A percentile compares a stretch with the other conserved stretches of the same genome.
phyloP scores from a whole-genome alignment of 2,797 vertebrate species.

The Mus minutoides region DNA sequence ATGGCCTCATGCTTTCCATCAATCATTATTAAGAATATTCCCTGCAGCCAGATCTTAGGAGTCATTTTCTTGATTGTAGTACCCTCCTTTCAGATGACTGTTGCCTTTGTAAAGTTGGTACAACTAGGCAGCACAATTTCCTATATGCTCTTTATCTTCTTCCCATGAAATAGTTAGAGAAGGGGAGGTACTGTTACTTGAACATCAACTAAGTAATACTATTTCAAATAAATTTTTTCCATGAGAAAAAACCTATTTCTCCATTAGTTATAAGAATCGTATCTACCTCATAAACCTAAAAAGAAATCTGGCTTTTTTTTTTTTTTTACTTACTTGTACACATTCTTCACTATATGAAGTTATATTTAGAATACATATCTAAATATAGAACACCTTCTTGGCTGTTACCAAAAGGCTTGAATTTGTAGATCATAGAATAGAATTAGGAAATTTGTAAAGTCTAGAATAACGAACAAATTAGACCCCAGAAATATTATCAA shows the following conservation, averaged over 20 bases:
- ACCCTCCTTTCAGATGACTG: background rate
- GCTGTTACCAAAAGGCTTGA: background rate
- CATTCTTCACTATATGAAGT: constrained; percentile 36
- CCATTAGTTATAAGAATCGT: constrained; percentile 33
- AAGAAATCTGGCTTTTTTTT: background rate
- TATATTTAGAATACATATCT: constrained; percentile 46
- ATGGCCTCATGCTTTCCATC: background rate
- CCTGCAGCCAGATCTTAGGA: background rate
- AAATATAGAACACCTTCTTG: constrained; percentile 7
- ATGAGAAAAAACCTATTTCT: constrained; percentile 52
- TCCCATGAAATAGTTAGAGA: constrained; percentile 10
- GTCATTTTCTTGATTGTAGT: background rate
- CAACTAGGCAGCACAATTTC: background rate
- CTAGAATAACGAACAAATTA: constrained; percentile 27
- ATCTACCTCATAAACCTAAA: constrained; percentile 52
- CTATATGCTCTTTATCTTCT: background rate
- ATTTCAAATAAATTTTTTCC: constrained; percentile 27
- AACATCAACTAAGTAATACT: constrained; percentile 46
- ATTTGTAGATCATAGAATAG: constrained; percentile 23
- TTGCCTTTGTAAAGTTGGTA: background rate
- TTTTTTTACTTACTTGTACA: background rate
- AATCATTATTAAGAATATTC: background rate
- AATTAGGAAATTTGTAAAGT: constrained; percentile 10
- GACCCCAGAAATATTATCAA: background rate
- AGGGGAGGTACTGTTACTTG: background rate